phyloP scores from a whole-genome alignment of 2,797 vertebrate genomes.

The Lerista edwardsae region DNA sequence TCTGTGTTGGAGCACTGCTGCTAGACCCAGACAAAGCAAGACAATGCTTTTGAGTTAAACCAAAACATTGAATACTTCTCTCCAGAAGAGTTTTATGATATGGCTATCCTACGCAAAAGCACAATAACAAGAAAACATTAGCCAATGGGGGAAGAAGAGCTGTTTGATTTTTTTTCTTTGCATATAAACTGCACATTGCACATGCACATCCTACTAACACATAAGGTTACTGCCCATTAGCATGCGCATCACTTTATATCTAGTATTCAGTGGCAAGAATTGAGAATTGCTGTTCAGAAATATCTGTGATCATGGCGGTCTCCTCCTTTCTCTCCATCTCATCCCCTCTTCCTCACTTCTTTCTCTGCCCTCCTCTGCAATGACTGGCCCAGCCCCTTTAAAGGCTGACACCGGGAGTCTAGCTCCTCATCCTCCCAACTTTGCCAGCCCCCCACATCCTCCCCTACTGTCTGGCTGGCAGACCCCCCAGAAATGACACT shows the following conservation, averaged over 20 bases:
- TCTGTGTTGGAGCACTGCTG: neutral
- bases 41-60: neutral
- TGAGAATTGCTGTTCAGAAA: slow-evolving; percentile 19
- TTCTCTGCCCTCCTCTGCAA: too few relatives aligned
- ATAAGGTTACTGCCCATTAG: slow-evolving; percentile 65
- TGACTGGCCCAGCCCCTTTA: too few relatives aligned
- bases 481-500: too few relatives aligned
- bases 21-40: neutral
- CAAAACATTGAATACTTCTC: slow-evolving; percentile 70
- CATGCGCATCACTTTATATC: slow-evolving; percentile 64
- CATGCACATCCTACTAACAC: slow-evolving; percentile 58
- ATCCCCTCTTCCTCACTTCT: too few relatives aligned
- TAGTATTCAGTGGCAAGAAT: slow-evolving; percentile 65
- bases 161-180: slow-evolving; percentile 51
- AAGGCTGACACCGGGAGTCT: too few relatives aligned
- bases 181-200: slow-evolving; percentile 59
- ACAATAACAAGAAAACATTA: slow-evolving; percentile 62
- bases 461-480: too few relatives aligned
- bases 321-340: too few relatives aligned
- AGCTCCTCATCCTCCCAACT: too few relatives aligned
- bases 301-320: too few relatives aligned
- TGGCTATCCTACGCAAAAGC: slow-evolving; percentile 75
- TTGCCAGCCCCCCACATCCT: too few relatives aligned
- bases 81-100: slow-evolving; percentile 81
- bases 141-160: slow-evolving; percentile 45